phyloP scores from a whole-genome alignment of 2,113 vertebrate genomes.

The Electrona antarctica region DNA sequence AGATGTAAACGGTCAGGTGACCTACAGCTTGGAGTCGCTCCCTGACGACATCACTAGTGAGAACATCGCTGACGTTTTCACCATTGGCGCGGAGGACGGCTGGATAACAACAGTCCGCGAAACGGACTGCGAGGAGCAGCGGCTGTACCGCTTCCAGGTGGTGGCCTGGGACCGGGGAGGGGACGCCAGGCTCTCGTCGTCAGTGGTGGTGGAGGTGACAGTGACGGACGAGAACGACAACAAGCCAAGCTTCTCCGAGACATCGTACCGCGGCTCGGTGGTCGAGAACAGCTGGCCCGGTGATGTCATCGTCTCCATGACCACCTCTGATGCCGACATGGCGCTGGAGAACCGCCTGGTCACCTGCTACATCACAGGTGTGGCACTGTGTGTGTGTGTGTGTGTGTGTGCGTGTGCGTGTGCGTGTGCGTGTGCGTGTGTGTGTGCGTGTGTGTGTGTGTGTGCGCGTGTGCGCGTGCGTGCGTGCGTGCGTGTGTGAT shows the following conservation, averaged over 20 bases:
- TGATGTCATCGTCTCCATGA: constrained; percentile 84
- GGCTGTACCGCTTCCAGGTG: constrained; percentile 85
- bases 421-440: not conserved
- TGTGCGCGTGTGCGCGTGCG: not conserved
- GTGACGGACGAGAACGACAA: constrained; percentile 96
- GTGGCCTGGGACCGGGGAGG: constrained; percentile 90
- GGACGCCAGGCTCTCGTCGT: constrained; percentile 87
- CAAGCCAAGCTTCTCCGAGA: constrained; percentile 85
- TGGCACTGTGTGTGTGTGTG: not conserved
- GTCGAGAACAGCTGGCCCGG: constrained; percentile 86
- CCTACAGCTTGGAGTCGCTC: constrained; percentile 85
- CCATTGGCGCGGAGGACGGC: constrained; percentile 88
- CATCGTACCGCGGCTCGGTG: constrained; percentile 86
- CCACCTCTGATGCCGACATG: constrained; percentile 86
- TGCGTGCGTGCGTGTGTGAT: not conserved
- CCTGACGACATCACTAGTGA: constrained; percentile 69
- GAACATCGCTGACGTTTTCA: constrained; percentile 84
- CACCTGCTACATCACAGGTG: constrained; percentile 94
- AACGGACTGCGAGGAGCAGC: constrained; percentile 86
- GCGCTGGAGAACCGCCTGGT: constrained; percentile 89
- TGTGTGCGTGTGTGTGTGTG: constrained; percentile 10
- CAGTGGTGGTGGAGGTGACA: constrained; percentile 88
- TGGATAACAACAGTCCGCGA: constrained; percentile 89
- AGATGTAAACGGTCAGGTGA: constrained; percentile 89
- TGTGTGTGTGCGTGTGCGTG: not conserved